Evolutionary conservation across 2,888 invertebrate genomes (phyloP), one percentile per base, ranked within the genome.

Genomic region (Pandemis cinnamomeana): DNA sequence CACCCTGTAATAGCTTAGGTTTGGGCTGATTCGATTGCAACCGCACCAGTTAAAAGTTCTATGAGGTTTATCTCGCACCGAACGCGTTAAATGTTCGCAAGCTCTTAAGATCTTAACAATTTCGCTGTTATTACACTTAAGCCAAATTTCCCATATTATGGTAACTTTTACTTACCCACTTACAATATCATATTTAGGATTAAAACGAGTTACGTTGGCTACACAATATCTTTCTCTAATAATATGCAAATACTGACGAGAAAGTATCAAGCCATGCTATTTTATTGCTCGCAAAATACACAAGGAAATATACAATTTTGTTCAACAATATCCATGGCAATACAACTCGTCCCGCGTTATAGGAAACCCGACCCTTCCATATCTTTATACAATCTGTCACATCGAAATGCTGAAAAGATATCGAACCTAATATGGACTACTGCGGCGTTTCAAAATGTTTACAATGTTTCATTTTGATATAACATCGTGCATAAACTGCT

Each of bases 341-440:
- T 71, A 64, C 70, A 63, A 71, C 63, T 71, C 20, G 62, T 27
- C 36, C 41, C 58, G 15, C 66, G 58, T 71, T 48, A 71, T 46
- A 36, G 36, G 58, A 66, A 46, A 66, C 41, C 71, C 64, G 58
- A 66, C 67, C 76, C 72, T 68, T 67, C 46, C 64, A 60, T 70
- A 71, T 68, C 67, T 72, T 66, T 72, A 75, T 72, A 67, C 72
- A 67, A 70, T 64, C 72, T 75, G 67, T 72, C 72, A 72, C 72
- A 72, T 72, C 48, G 64, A 42, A 44, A 51, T 58, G 67, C 46
- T 71, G 67, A 36, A 51, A 36, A 66, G 64, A 71, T 75, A 67
- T 72, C 63, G 72, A 15, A 51, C 61, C 61, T 63, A 53, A 71
- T 62, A 63, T 63, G 70, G 44, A 62, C 42, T 63, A 48, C 46